Base-by-base conservation (phyloP, 2,113 vertebrate genomes). In the Ageneiosus marmoratus region DNA sequence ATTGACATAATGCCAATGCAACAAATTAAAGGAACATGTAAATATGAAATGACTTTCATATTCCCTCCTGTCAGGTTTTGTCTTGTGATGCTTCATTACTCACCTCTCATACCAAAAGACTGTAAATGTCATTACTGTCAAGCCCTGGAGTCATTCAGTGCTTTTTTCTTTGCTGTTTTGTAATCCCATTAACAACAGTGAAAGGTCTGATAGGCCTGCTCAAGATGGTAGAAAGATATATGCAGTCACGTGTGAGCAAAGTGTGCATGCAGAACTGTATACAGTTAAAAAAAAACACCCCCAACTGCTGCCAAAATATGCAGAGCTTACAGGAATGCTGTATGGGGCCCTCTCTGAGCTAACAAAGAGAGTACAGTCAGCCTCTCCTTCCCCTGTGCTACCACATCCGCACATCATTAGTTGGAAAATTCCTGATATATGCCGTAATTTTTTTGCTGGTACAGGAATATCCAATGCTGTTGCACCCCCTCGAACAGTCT, bases 401-500 rank as follows among this genome's bases (percentile, higher is more conserved):
- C 97, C 97, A 99, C 97, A 99, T 99, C 97, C 97, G 96, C 95
- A 97, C 96, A 97, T 98, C 96, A 95, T 99, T 99, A 98, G 95
- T 93, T 95, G 97, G 97, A 99, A 99, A 99, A 99, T 99, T 99
- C 97, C 97, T 98, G 95, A 97, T 98, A 97, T 96, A 99, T 98
- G 98, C 95, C 94, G 97, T 99, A 95, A 99, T 96, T 98, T 95
- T 89, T 91, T 89, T 63, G 91, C 91, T 91, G 94, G 94, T 94
- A 94, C 94, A 96, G 95, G 95, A 96, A 96, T 95, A 96, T 97
- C 95, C 96, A 96, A 97, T 97, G 96, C 95, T 93, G 93, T 92
- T 91, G 85, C 29, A 37, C 53, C 53, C 80, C 82, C 24, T 48
- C 51, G 29, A 94, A 94, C 94, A 94, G 93, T 91, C 87, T 77